Conservation (phyloP, 2,888 invertebrate species). For the Omphaloscelis lunosa region DNA sequence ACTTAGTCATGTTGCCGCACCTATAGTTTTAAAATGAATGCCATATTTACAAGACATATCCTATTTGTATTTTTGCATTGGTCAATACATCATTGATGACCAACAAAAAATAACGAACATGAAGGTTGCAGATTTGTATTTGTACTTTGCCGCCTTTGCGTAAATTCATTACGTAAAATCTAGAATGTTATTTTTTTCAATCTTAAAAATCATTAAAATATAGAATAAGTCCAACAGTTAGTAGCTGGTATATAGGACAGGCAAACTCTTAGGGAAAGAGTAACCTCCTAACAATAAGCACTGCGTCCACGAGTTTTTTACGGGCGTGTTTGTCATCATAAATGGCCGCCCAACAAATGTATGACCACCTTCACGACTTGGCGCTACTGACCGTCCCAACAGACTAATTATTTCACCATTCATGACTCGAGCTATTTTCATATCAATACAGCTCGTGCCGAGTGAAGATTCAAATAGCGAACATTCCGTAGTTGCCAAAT, state of each 20-base stretch:
- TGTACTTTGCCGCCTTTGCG: neutral
- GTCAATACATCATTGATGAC: constrained; percentile 11
- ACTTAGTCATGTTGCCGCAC: constrained; percentile 39
- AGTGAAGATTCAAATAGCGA: constrained; percentile 23
- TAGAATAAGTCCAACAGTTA: neutral
- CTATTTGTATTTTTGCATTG: constrained; percentile 6
- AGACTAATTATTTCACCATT: neutral
- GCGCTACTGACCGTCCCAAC: neutral
- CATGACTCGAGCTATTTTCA: constrained; percentile 1
- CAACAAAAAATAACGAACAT: constrained; percentile 14
- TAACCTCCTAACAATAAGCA: too few relatives aligned
- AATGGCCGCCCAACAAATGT: neutral
- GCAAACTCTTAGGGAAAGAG: too few relatives aligned
- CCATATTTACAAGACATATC: constrained; percentile 1
- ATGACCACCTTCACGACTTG: neutral
- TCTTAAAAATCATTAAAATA: too few relatives aligned
- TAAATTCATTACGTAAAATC: neutral
- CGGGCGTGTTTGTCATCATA: neutral
- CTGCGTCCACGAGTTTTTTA: neutral
- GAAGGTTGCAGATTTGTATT: neutral
- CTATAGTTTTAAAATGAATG: constrained; percentile 21
- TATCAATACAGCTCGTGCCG: constrained; percentile 18
- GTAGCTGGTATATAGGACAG: neutral
- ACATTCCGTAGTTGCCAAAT: constrained; percentile 33
- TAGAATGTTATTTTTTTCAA: too few relatives aligned